Evolutionary conservation across 2,113 vertebrate species (phyloP).

Genomic region (Chascanopsetta lugubris): DNA sequence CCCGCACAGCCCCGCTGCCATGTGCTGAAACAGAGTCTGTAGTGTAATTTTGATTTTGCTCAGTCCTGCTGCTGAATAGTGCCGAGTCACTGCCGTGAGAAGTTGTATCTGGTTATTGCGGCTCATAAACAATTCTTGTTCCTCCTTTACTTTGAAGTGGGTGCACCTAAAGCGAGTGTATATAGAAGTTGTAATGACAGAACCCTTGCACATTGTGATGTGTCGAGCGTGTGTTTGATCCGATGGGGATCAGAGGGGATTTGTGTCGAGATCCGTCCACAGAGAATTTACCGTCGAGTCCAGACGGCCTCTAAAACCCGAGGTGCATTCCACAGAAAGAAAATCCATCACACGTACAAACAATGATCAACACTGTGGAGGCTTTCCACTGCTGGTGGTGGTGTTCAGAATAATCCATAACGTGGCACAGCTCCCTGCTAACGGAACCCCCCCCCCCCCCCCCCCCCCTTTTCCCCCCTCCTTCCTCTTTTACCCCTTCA

Average conservation of each 20-base stretch:
- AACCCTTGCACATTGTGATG: not conserved
- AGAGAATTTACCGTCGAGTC: slow-evolving; percentile 4
- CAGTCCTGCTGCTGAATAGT: no score
- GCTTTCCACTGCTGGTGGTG: slow-evolving; percentile 10
- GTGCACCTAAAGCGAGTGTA: no score
- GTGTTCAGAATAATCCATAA: slow-evolving; percentile 63
- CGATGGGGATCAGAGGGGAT: slow-evolving; percentile 7
- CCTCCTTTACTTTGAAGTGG: no score
- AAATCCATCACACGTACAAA: slow-evolving; percentile 33
- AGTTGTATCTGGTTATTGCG: no score
- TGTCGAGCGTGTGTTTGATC: slow-evolving; percentile 9
- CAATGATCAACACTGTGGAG: slow-evolving; percentile 28
- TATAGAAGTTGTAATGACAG: slow-evolving; percentile 13
- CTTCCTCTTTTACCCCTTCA: no score
- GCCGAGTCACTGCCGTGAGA: no score
- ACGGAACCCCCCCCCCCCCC: slow-evolving; percentile 13
- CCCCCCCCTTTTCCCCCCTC: no score
- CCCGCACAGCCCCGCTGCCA: no score
- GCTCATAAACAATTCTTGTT: no score
- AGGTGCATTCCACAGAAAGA: slow-evolving; percentile 15
- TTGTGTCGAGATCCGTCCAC: not conserved
- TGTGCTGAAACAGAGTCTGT: no score
- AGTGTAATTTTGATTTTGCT: no score
- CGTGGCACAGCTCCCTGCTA: slow-evolving; percentile 24
- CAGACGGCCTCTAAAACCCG: slow-evolving; percentile 1